Base-by-base conservation (phyloP, 2,113 vertebrate genomes). In the Edolisoma coerulescens region DNA sequence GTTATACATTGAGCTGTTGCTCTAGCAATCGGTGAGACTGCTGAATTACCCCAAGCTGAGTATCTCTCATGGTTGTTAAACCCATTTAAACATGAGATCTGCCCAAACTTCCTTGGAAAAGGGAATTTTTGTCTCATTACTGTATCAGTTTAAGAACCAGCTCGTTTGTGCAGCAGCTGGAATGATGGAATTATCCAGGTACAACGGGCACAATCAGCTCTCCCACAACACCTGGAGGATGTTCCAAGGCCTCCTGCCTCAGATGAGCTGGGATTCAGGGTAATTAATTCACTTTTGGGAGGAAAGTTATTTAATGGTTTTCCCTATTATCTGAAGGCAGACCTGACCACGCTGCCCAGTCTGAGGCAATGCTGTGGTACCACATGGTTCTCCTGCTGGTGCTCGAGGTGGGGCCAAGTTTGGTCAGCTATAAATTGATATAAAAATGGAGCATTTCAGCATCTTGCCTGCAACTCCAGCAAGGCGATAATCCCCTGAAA, bases 21-120 rank as follows among this genome's bases (percentile, higher is more conserved):
- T 45, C 18, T 7, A 10, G 6, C 20, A 16, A 23, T 23, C 23
- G 33, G 4, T 39, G 54, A 45, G 78, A 27, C 20, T 54, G n/a
- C 17, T 44, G 24, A 13, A 19, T 39, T 21, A 5, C 8, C 6
- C 4, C 13, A 1, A 1, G 23, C 0, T 13, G 28, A 32, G 35
- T 3, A 32, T 17, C 7, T 11, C 21, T 56, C 21, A 3, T 30
- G 30, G 4, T n/a, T 64, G 35, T 44, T 26, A 54, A 45, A 30
- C 5, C 52, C 21, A 21, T 9, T 87, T 33, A 47, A 79, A 33
- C 15, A 17, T 3, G 33, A 82, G 24, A 12, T 23, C 63, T 86
- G 79, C 30, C 50, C 63, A 54, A 11, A 32, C 6, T 47, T 50
- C 35, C 45, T 3, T 27, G 39, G 11, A 76, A 86, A 39, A 6